Evolutionary conservation across 2,113 vertebrate genomes (phyloP), one percentile per base, ranked within the genome.

Genomic region (Melozone crissalis): DNA sequence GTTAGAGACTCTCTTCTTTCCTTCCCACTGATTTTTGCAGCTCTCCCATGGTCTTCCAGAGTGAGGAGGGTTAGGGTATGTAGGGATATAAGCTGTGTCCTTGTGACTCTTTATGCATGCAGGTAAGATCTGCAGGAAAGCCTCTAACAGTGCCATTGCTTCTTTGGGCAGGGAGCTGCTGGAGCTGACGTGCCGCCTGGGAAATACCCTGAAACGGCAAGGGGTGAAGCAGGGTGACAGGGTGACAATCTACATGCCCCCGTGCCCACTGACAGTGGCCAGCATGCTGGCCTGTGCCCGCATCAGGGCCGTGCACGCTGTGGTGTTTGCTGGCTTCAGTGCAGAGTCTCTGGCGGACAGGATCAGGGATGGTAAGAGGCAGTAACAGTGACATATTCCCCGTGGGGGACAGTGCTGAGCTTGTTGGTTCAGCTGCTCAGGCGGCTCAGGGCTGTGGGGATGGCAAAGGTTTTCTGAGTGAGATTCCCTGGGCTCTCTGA

Each of bases 281-380:
- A 97, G 98, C 95, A 98, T 98, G 98, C 92, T 98, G 96, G 98
- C 98, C 66, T 98, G 98, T 66, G 97, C 98, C 46, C 97, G 97
- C 7, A 97, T 98, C 0, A 98, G 98, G 11, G 98, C 98, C 0
- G 95, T 98, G 28, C 98, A 98, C 2, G 84, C 98, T 2, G 98
- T 98, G 76, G 98, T 98, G 89, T 98, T 98, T 9, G 98, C 98
- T 1, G 98, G 98, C 12, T 98, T 98, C 98, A 98, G 98, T 7
- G 97, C 98, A 1, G 97, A 98, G 43, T 97, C 98, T 24, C 95
- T 98, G 0, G 97, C 98, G 19, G 98, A 98, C 61, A 97, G 98
- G 51, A 98, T 98, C 77, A 93, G 59, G 87, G 97, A 98, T 35
- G 98, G 98, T 98, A 98, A 98, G 98, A 90, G 51, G 24, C 66